A percentile compares a stretch with the other conserved stretches of the same genome.
These are phyloP conservation scores for Microplitis demolitor DNA, from an alignment of 1,140 invertebrate genomes.

Conservation along the genomic window DNA sequence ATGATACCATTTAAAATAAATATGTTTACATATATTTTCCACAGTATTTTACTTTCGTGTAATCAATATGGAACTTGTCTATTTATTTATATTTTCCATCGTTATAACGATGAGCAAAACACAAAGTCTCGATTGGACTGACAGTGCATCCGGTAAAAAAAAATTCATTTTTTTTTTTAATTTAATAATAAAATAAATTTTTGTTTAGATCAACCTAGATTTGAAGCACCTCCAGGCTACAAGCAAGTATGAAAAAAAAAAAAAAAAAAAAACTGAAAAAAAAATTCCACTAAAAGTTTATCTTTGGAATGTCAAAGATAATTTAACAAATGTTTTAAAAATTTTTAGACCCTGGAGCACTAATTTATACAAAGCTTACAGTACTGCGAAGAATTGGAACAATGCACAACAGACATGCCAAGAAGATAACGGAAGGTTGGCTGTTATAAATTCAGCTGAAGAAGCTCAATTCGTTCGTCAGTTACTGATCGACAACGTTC, in stretches of 20 bases:
- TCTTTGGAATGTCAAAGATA: not conserved
- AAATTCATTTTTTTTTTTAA: too few relatives aligned
- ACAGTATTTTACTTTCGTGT: too few relatives aligned
- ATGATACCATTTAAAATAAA: too few relatives aligned
- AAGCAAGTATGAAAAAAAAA: not conserved
- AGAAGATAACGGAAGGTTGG: not conserved
- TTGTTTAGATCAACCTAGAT: too few relatives aligned
- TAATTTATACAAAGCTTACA: not conserved
- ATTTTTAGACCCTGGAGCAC: not conserved
- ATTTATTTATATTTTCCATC: too few relatives aligned
- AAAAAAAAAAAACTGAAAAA: too few relatives aligned
- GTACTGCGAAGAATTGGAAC: not conserved
- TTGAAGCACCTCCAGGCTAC: not conserved
- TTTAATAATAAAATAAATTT: too few relatives aligned
- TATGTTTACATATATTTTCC: too few relatives aligned
- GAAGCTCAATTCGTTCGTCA: not conserved
- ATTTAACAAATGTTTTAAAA: not conserved
- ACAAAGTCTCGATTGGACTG: too few relatives aligned
- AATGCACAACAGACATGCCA: not conserved
- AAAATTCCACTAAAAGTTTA: not conserved
- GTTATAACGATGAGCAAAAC: too few relatives aligned
- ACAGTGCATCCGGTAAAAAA: too few relatives aligned
- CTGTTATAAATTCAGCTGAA: conserved; percentile 1
- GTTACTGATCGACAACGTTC: not conserved
- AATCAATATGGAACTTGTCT: too few relatives aligned